A percentile compares a stretch with the other conserved stretches of the same genome.
phyloP scores from a whole-genome alignment of 2,797 vertebrate species.

The Urosaurus nigricauda region DNA sequence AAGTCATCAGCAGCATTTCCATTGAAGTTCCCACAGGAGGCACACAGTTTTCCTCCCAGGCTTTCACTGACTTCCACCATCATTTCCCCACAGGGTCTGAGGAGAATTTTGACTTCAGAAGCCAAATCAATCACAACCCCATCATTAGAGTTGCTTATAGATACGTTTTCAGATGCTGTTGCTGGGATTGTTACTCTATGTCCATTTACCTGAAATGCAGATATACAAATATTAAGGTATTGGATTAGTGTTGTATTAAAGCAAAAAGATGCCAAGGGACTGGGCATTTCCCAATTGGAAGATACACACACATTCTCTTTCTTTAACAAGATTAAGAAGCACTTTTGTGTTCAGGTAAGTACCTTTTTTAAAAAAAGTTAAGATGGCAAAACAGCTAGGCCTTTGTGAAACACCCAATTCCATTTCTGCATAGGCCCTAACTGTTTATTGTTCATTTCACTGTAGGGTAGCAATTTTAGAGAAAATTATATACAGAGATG shows the following conservation, averaged over 20 bases:
- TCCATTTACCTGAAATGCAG: slow-evolving; percentile 24
- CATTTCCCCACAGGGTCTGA: slow-evolving; percentile 62
- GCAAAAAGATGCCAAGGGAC: too few relatives aligned
- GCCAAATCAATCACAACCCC: neutral
- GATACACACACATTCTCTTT: neutral
- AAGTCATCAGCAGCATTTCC: slow-evolving; percentile 71
- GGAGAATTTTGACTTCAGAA: slow-evolving; percentile 62
- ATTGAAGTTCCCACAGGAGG: slow-evolving; percentile 78
- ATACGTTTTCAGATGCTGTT: slow-evolving; percentile 67
- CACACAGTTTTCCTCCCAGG: slow-evolving; percentile 52
- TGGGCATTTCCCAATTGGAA: neutral
- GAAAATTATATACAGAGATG: neutral
- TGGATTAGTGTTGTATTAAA: neutral
- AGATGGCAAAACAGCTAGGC: neutral
- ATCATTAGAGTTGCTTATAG: slow-evolving; percentile 39
- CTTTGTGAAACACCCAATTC: neutral
- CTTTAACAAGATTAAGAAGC: neutral
- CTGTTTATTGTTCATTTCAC: neutral
- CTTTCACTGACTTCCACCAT: slow-evolving; percentile 54
- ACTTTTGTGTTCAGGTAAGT: neutral
- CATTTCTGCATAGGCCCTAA: neutral
- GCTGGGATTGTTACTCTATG: slow-evolving; percentile 73
- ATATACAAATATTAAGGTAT: neutral
- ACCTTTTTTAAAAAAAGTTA: too few relatives aligned
- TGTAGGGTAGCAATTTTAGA: neutral